These are phyloP conservation scores for Euproctis similis DNA, from an alignment of 2,888 invertebrate genomes.

Conservation along the genomic window DNA sequence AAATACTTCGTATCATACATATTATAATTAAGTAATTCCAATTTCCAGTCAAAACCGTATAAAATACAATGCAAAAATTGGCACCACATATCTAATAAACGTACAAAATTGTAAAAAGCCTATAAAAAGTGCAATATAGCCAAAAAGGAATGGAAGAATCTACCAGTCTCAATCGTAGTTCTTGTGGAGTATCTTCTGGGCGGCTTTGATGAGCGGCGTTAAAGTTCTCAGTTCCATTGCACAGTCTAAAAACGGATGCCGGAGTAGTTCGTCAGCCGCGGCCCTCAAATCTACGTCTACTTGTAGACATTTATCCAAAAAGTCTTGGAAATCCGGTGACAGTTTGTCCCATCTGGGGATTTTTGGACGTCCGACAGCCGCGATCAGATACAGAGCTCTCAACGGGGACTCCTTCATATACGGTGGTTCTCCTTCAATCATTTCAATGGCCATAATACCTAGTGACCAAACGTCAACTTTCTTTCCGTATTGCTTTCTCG, in stretches of 20 bases:
- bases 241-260: slow-evolving; percentile 85
- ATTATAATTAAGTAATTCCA: slow-evolving; percentile 12
- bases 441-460: slow-evolving; percentile 98
- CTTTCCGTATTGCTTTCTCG: slow-evolving; percentile 94
- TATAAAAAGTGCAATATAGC: slow-evolving; percentile 44
- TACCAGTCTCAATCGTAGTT: slow-evolving; percentile 56
- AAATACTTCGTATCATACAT: slow-evolving; percentile 16
- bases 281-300: slow-evolving; percentile 87
- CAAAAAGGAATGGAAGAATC: slow-evolving; percentile 39
- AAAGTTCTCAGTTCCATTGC: slow-evolving; percentile 88
- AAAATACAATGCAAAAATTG: slow-evolving; percentile 33
- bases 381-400: slow-evolving; percentile 94
- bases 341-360: slow-evolving; percentile 89
- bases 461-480: slow-evolving; percentile 96
- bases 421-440: slow-evolving; percentile 96
- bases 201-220: slow-evolving; percentile 92
- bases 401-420: slow-evolving; percentile 96
- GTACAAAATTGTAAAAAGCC: slow-evolving; percentile 44
- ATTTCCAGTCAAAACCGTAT: slow-evolving; percentile 16
- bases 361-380: slow-evolving; percentile 94
- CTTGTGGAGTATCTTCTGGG: slow-evolving; percentile 88
- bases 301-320: slow-evolving; percentile 91
- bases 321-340: slow-evolving; percentile 85
- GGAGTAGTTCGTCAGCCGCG: slow-evolving; percentile 84
- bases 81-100: slow-evolving; percentile 37